A percentile compares a stretch with the other conserved stretches of the same genome.
Evolutionary conservation across 2,113 vertebrate species (phyloP).

Genomic region (Gavia stellata): DNA sequence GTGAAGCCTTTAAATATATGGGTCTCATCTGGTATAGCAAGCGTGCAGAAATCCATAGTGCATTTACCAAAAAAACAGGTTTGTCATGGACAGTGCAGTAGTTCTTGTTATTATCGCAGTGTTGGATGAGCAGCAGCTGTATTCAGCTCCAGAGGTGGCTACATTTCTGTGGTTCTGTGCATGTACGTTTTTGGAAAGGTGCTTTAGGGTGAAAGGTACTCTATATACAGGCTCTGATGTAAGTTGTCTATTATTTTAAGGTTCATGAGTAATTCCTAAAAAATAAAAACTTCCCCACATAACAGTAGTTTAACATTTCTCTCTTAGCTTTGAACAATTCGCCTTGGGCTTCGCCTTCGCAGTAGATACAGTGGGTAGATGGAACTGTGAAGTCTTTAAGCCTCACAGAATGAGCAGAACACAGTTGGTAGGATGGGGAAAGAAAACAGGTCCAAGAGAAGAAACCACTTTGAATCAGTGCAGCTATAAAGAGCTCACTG

Average conservation of each 20-base stretch:
- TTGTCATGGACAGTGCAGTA: not conserved
- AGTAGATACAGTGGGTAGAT: not conserved
- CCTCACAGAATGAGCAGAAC: not conserved
- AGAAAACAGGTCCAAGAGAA: not conserved
- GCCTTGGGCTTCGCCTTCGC: not conserved
- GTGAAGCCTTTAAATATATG: conserved; percentile 4
- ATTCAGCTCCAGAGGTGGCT: not conserved
- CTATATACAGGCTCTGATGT: not conserved
- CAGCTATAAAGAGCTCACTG: not conserved
- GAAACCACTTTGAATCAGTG: not conserved
- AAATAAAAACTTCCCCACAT: not conserved
- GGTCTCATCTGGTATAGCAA: not conserved
- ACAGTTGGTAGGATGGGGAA: not conserved
- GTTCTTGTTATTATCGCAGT: not conserved
- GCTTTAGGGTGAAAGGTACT: not conserved
- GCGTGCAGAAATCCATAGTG: not conserved
- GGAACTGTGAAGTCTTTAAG: not conserved
- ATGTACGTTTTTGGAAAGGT: not conserved
- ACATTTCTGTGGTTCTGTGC: not conserved
- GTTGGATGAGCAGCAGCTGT: not conserved
- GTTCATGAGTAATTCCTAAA: not conserved
- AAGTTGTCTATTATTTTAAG: not conserved
- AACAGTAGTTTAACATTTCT: not conserved
- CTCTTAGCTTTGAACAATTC: not conserved
- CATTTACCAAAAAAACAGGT: not conserved